Evolutionary conservation across 2,888 invertebrate species (phyloP).

Genomic region (Lepidocyrtoides sp.): DNA sequence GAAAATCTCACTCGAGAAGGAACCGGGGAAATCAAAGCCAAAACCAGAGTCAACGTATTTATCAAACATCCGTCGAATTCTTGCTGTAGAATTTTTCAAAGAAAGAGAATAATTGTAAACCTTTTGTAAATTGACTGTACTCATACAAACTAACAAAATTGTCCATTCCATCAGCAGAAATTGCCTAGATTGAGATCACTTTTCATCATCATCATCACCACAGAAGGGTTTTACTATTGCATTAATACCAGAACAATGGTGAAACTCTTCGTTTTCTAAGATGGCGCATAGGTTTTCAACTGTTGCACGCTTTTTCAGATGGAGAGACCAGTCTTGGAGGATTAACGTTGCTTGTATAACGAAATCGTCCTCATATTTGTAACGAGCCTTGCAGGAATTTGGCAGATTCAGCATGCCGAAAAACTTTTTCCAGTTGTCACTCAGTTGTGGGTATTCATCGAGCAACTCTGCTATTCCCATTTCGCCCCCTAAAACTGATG

Average conservation of each 20-base stretch:
- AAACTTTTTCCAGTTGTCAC: conserved; percentile 63
- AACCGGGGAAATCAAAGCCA: conserved; percentile 78
- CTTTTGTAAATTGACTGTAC: too few species aligned
- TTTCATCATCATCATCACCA: too few species aligned
- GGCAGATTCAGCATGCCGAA: conserved; percentile 61
- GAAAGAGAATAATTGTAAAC: too few species aligned
- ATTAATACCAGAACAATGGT: conserved; percentile 67
- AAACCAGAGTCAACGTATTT: conserved; percentile 75
- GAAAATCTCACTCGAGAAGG: conserved; percentile 69
- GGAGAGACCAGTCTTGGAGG: conserved; percentile 73
- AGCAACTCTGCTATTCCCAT: conserved; percentile 83
- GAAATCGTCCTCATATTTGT: conserved; percentile 67
- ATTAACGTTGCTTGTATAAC: conserved; percentile 76
- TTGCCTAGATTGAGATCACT: too few species aligned
- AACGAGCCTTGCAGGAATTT: conserved; percentile 38
- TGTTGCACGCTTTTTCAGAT: conserved; percentile 71
- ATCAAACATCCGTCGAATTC: conserved; percentile 82
- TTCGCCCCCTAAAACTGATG: conserved; percentile 79
- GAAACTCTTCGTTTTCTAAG: conserved; percentile 62
- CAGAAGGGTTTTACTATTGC: too few species aligned
- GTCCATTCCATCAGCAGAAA: too few species aligned
- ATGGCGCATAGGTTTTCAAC: conserved; percentile 66
- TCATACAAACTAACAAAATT: too few species aligned
- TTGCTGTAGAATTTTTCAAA: conserved; percentile 52
- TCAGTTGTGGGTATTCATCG: conserved; percentile 70